Evolutionary conservation across 2,797 vertebrate genomes (phyloP), one percentile per base, ranked within the genome.

Genomic region (Chromobotia macracanthus): DNA sequence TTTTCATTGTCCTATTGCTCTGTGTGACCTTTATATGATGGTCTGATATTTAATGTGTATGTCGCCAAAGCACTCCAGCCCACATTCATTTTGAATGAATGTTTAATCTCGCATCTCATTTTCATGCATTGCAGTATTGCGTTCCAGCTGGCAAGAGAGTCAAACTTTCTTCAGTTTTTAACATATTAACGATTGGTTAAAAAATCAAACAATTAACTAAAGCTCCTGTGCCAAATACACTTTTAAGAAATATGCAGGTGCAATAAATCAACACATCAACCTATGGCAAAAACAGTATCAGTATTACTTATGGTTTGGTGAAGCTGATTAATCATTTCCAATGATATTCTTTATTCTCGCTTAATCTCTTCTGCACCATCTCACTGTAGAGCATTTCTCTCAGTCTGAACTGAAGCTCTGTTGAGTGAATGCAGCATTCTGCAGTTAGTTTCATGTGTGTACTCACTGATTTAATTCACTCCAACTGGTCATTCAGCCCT

Each of bases 1-100:
- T 65, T 65, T 72, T 64, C 60, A 46, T 72, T 72, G 21, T 41
- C n/a, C 60, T 5, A 71, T 71, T 72, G 58, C 77, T 72, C 77
- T 79, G 69, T 65, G 60, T 65, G 58, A 48, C 60, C 50, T 72
- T 28, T 46, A 10, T 8, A 38, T 55, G 8, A 38, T 38, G 15
- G n/a, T 73, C 10, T 28, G 63, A 0, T 38, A 28, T 63, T 18
- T 48, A 12, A 51, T 58, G 19, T 60, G 12, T 48, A n/a, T 75
- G 50, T 81, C 41, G 38, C 78, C 28, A 70, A 56, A 35, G 5
- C 11, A 16, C 18, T 16, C 2, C 18, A 2, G 19, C 53, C 64
- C 51, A 3, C 19, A 25, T 55, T 51, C 0, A 15, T 56, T 66
- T 41, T 28, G 12, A 55, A 28, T 28, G 28, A 1, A 28, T 61